These are phyloP conservation scores for Crossaster papposus DNA, from an alignment of 53 echinoderm and acorn worm species.

Conservation along the genomic window DNA sequence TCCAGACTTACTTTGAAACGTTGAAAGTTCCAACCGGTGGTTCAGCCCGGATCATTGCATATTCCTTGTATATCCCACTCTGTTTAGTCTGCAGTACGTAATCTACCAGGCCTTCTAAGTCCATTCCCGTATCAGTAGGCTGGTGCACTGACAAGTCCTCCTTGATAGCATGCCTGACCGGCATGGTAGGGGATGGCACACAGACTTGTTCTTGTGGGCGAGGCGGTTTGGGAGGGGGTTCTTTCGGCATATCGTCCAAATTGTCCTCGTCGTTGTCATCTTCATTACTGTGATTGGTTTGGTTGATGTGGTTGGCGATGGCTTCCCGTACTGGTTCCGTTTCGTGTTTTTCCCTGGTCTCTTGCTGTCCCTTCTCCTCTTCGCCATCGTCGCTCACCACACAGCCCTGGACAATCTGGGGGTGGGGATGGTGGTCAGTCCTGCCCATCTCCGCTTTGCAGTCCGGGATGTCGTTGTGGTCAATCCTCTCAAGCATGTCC, in stretches of 20 bases:
- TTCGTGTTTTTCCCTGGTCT: constrained; percentile 78
- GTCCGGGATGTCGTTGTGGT: constrained; percentile 5
- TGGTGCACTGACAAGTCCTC: constrained; percentile 81
- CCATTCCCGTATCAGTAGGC: constrained; percentile 81
- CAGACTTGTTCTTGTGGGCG: constrained; percentile 66
- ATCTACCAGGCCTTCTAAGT: constrained; percentile 74
- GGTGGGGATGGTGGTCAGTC: constrained; percentile 58
- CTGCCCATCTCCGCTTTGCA: constrained; percentile 35
- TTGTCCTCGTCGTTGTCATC: constrained; percentile 33
- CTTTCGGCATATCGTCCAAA: constrained; percentile 63
- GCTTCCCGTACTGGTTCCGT: constrained; percentile 65
- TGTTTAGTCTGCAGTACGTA: constrained; percentile 81
- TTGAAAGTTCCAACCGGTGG: constrained; percentile 90
- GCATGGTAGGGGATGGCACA: constrained; percentile 55
- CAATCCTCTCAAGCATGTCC: constrained; percentile 20
- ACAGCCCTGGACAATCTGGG: constrained; percentile 62
- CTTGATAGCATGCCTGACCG: constrained; percentile 20
- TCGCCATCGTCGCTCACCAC: constrained; percentile 63
- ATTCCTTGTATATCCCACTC: constrained; percentile 94
- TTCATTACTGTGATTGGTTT: constrained; percentile 40
- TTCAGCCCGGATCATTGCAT: constrained; percentile 91
- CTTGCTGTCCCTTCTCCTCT: constrained; percentile 66
- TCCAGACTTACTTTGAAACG: constrained; percentile 88
- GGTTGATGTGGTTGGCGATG: constrained; percentile 55
- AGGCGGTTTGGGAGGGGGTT: constrained; percentile 83